Percentiles rank a stretch among this genome's conserved stretches.
These are phyloP conservation scores for Andrena praecox DNA, from an alignment of 2,888 invertebrate species.

Conservation along the genomic window DNA sequence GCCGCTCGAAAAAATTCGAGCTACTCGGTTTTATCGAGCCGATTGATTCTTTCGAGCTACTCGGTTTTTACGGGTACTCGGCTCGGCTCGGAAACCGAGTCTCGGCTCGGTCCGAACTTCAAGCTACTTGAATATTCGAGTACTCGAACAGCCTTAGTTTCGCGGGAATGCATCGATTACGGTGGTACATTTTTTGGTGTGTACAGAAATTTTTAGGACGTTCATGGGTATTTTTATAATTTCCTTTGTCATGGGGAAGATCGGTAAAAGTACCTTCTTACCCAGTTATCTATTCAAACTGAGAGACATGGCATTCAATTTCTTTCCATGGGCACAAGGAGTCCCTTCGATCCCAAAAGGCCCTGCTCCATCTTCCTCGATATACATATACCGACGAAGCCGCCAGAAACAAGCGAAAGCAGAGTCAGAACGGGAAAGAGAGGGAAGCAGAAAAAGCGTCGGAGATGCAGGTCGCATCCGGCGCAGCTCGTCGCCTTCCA, in stretches of 20 bases:
- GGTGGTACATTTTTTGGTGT: background rate
- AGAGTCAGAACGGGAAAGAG: conserved; percentile 11
- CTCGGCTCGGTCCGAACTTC: too few relatives aligned
- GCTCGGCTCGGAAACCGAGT: too few relatives aligned
- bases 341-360: background rate
- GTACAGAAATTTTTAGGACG: background rate
- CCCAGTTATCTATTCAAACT: background rate
- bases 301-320: background rate
- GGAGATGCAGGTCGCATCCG: conserved; percentile 70
- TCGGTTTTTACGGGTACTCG: too few relatives aligned
- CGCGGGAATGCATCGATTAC: background rate
- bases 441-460: conserved; percentile 53
- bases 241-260: background rate
- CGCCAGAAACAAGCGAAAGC: conserved; percentile 35
- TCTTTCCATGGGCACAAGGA: background rate
- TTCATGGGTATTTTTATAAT: background rate
- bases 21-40: too few relatives aligned
- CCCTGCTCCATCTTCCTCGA: background rate
- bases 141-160: too few relatives aligned
- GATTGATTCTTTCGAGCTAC: too few relatives aligned
- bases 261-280: background rate
- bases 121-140: too few relatives aligned
- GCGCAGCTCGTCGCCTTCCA: conserved; percentile 79
- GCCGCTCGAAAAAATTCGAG: too few relatives aligned
- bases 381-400: background rate